Evolutionary conservation across 2,888 invertebrate species (phyloP), one percentile per base, ranked within the genome.

Genomic region (Chrysolina americana): DNA sequence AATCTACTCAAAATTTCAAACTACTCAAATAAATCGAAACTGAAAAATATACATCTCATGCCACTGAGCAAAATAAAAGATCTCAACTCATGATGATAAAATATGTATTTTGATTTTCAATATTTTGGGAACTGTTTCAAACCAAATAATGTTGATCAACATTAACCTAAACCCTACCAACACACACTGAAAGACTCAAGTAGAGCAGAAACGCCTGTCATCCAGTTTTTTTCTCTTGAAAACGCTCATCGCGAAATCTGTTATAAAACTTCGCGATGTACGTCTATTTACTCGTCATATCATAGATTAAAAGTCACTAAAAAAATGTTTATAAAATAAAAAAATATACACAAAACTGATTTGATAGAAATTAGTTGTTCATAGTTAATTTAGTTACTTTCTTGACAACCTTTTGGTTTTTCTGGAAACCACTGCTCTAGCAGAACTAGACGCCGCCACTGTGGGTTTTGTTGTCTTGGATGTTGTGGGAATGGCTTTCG

Each of bases 271-370:
- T 77, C 71, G 73, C 74, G 76, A 78, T 78, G 75, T 75, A 73
- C 72, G 74, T 77, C 70, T 72, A 70, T 74, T 74, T 74, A 71
- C 68, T 73, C 63, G 68, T 77, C 75, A 48, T 69, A 68, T 75
- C 59, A 59, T 21, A 64, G 66, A 70, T 75, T 70, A 65, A 74
- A 71, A 73, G 70, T 65, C 50, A 75, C 70, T 59, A 76, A 73
- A 63, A 48, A 72, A 74, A 76, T 77, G 68, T 36, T 36, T 62
- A 48, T 74, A 74, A 76, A 68, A 78, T 80, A 76, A 78, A 80
- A 80, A 80, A 81, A 81, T 82, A 80, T 82, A 81, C 80, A 81
- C 78, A 79, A 74, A 78, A 68, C 71, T 72, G 76, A 71, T 73
- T 72, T 79, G 76, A 76, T 68, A 76, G 76, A 75, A 76, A 73